A percentile compares a stretch with the other conserved stretches of the same genome.
Conservation (phyloP, 1,140 invertebrate genomes). For the Tetragnatha versicolor region DNA sequence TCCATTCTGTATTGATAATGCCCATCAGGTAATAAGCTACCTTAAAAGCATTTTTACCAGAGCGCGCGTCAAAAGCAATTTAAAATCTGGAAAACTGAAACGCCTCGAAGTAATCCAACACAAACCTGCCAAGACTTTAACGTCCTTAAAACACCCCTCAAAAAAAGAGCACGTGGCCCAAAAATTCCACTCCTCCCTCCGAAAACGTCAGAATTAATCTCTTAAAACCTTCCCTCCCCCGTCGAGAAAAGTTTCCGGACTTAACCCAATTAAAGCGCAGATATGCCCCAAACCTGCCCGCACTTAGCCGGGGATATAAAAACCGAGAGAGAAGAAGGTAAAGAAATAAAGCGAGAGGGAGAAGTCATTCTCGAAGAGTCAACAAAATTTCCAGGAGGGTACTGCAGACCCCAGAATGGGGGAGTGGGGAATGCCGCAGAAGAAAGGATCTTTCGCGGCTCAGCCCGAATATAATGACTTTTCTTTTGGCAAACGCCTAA, state of each 20-base stretch:
- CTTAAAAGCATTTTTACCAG: too few species aligned
- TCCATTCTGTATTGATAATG: too few species aligned
- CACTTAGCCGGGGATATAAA: neutral
- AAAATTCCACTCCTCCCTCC: too few species aligned
- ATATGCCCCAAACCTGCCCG: conserved; percentile 10
- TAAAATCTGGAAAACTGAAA: too few species aligned
- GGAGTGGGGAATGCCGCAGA: too few species aligned
- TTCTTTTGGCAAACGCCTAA: conserved; percentile 35
- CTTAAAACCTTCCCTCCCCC: neutral
- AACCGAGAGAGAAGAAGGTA: neutral
- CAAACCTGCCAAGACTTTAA: too few species aligned
- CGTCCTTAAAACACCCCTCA: too few species aligned
- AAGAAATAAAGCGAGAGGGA: neutral
- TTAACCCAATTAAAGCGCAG: conserved; percentile 28
- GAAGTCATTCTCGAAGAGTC: conserved; percentile 22
- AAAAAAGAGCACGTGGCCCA: too few species aligned
- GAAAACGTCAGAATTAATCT: conserved; percentile 12
- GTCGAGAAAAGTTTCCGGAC: neutral
- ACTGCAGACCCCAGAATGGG: neutral
- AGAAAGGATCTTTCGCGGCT: neutral
- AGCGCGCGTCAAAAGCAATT: too few species aligned
- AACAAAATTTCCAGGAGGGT: conserved; percentile 9
- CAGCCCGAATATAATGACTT: conserved; percentile 24
- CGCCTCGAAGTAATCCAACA: too few species aligned
- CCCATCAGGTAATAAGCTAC: too few species aligned